Conservation (phyloP, 1,140 invertebrate genomes). For the Heliconius melpomene region DNA sequence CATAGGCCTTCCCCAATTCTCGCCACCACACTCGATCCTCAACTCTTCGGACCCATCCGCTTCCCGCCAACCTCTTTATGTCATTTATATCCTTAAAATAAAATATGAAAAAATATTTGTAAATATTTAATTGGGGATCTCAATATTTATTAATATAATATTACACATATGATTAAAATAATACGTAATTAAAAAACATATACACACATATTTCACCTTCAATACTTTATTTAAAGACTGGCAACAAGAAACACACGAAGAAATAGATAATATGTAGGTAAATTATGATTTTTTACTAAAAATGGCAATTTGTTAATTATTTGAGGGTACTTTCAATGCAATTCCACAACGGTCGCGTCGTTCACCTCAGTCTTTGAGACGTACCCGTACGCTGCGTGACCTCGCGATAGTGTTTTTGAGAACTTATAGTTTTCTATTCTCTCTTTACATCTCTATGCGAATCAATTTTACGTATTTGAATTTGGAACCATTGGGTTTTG, state of each 20-base stretch:
- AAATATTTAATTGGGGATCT: too few relatives aligned
- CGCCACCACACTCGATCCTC: too few relatives aligned
- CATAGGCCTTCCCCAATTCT: too few relatives aligned
- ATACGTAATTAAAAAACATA: not conserved
- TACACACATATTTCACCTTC: too few relatives aligned
- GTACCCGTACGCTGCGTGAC: constrained; percentile 48
- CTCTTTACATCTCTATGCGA: constrained; percentile 28
- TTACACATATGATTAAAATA: too few relatives aligned
- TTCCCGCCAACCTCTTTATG: too few relatives aligned
- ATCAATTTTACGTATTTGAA: constrained; percentile 34
- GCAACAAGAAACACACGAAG: not conserved
- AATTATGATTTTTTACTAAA: not conserved
- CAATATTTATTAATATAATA: too few relatives aligned
- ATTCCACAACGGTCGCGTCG: not conserved
- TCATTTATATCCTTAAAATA: not conserved
- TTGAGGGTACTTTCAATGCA: constrained; percentile 7
- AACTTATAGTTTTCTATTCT: constrained; percentile 38
- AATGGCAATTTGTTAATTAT: not conserved
- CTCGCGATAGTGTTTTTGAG: constrained; percentile 44
- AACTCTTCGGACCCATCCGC: too few relatives aligned
- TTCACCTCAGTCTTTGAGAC: constrained; percentile 57
- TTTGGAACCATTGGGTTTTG: too few relatives aligned
- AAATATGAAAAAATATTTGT: too few relatives aligned
- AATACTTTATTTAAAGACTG: not conserved
- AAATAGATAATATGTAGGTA: not conserved